Percentiles rank a stretch among this genome's conserved stretches.
phyloP scores from a whole-genome alignment of 1,140 invertebrate species.

The Araneus ventricosus region DNA sequence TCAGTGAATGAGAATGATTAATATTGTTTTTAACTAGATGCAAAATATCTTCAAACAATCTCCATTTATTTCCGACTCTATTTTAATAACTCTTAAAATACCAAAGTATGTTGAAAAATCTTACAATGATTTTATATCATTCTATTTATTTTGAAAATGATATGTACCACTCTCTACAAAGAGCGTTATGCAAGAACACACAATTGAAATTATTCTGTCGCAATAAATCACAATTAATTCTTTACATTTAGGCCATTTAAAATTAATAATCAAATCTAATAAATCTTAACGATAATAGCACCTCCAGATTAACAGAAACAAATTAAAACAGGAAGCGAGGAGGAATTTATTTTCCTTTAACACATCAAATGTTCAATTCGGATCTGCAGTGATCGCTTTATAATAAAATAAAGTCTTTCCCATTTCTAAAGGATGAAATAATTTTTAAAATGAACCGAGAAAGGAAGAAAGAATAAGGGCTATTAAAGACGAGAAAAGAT shows the following conservation, averaged over 20 bases:
- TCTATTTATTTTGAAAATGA: too few relatives aligned
- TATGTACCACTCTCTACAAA: background rate
- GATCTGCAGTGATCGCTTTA: background rate
- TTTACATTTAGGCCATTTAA: background rate
- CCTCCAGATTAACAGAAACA: background rate
- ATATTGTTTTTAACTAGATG: too few relatives aligned
- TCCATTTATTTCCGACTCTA: too few relatives aligned
- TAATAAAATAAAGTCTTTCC: background rate
- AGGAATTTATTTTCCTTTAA: background rate
- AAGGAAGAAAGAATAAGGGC: background rate
- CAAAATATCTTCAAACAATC: too few relatives aligned
- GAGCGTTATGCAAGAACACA: background rate
- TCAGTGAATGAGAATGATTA: too few relatives aligned
- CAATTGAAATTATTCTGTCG: background rate
- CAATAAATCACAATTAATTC: background rate
- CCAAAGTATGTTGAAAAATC: too few relatives aligned
- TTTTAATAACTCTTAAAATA: too few relatives aligned
- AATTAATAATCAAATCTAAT: background rate
- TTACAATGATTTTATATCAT: too few relatives aligned
- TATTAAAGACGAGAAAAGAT: background rate
- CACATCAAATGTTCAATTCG: background rate
- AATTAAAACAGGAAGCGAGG: background rate
- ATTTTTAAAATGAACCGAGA: background rate
- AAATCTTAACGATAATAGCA: constrained; percentile 7
- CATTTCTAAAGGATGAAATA: background rate